Conservation (phyloP, 2,888 invertebrate species). For the Zygaena filipendulae region DNA sequence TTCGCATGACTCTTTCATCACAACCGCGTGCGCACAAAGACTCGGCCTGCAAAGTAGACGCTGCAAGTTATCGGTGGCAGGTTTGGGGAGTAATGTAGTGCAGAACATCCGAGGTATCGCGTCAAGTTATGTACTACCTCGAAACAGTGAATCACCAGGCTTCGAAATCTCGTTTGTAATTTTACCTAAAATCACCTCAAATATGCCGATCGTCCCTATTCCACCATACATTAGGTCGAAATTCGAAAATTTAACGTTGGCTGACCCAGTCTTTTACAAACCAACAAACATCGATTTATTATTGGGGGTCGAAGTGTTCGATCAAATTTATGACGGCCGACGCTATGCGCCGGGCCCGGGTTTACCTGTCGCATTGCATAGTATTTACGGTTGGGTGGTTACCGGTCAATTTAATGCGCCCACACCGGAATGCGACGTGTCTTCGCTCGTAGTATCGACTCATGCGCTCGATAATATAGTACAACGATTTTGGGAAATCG, state of each 20-base stretch:
- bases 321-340: background rate
- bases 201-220: background rate
- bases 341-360: background rate
- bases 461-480: conserved; percentile 2
- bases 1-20: conserved; percentile 7
- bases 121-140: conserved; percentile 3
- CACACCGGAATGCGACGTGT: background rate
- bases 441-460: conserved; percentile 1
- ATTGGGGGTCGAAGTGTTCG: too few species aligned
- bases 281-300: too few species aligned
- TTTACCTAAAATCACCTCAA: background rate
- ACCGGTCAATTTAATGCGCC: conserved; percentile 3
- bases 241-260: background rate
- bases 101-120: conserved; percentile 4
- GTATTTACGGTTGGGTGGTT: conserved; percentile 9
- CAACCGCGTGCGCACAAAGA: conserved; percentile 3
- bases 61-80: conserved; percentile 2
- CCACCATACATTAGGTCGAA: background rate
- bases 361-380: conserved; percentile 6
- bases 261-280: too few species aligned
- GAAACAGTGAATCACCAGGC: background rate
- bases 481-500: conserved; percentile 9
- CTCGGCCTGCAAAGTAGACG: conserved; percentile 5
- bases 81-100: conserved; percentile 2
- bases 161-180: background rate